phyloP scores from a whole-genome alignment of 2,797 vertebrate genomes.

The Oryzias dopingdopingensis region DNA sequence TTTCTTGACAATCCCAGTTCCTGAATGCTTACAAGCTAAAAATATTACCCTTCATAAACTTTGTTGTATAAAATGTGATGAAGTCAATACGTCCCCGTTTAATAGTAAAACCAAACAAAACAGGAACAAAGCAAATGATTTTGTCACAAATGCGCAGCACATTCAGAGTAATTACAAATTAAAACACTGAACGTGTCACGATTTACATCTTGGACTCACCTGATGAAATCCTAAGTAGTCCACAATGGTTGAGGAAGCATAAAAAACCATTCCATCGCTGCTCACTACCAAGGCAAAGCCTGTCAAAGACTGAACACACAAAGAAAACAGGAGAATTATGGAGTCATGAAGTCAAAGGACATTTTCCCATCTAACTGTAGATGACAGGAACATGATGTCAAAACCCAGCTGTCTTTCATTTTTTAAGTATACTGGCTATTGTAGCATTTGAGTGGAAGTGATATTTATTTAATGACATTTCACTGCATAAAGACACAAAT shows the following conservation, averaged over 20 bases:
- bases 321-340: conserved; percentile 17
- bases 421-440: conserved; percentile 2
- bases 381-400: neutral
- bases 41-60: too few relatives aligned
- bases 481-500: too few relatives aligned
- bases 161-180: too few relatives aligned
- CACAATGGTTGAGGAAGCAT: conserved; percentile 90
- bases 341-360: conserved; percentile 34
- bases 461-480: too few relatives aligned
- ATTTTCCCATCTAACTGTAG: conserved; percentile 18
- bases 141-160: too few relatives aligned
- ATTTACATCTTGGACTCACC: conserved; percentile 70
- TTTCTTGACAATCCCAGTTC: too few relatives aligned
- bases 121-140: too few relatives aligned
- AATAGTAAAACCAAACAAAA: too few relatives aligned
- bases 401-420: conserved; percentile 1
- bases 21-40: too few relatives aligned
- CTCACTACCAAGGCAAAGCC: conserved; percentile 94
- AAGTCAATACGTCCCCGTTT: too few relatives aligned
- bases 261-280: conserved; percentile 93
- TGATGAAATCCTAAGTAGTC: conserved; percentile 98
- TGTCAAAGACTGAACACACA: conserved; percentile 82
- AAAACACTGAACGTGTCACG: neutral
- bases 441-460: neutral
- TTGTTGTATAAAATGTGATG: too few relatives aligned